Evolutionary conservation across 2,113 vertebrate genomes (phyloP).

Genomic region (Sisor rabdophorus): DNA sequence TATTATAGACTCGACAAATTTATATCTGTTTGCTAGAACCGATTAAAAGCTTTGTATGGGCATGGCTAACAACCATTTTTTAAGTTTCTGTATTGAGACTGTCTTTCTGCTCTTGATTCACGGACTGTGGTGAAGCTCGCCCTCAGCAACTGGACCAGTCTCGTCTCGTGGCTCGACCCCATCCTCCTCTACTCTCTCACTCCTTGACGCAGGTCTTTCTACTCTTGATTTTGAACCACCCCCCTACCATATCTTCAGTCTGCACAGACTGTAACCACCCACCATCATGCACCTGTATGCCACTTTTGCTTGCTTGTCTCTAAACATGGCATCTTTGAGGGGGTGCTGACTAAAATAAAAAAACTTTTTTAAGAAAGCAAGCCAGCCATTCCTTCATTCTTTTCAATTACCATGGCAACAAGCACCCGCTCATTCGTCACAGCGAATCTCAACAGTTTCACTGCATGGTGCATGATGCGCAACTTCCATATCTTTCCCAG

Average conservation of each 20-base stretch:
- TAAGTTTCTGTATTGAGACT: conserved; percentile 46
- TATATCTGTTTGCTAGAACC: neutral
- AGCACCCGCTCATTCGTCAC: conserved; percentile 41
- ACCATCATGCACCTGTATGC: conserved; percentile 34
- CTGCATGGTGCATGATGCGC: conserved; percentile 39
- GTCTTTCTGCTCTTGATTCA: conserved; percentile 57
- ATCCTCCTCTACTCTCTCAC: conserved; percentile 66
- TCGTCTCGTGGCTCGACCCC: conserved; percentile 65
- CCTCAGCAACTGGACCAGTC: conserved; percentile 65
- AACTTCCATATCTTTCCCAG: conserved; percentile 45
- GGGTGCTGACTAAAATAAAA: conserved; percentile 14
- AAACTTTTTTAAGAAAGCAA: conserved; percentile 31
- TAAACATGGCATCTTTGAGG: conserved; percentile 10
- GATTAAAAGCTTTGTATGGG: conserved; percentile 29
- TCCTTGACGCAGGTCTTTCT: conserved; percentile 68
- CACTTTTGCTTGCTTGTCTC: conserved; percentile 13
- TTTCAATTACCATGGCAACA: conserved; percentile 37
- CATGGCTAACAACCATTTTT: conserved; percentile 42
- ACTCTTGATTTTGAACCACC: conserved; percentile 60
- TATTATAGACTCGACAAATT: neutral
- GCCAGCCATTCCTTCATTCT: conserved; percentile 25
- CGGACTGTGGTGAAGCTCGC: conserved; percentile 64
- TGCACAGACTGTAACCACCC: conserved; percentile 39
- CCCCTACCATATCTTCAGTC: conserved; percentile 46
- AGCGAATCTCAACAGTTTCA: conserved; percentile 45